Percentiles rank a stretch among this genome's conserved stretches.
Evolutionary conservation across 2,797 vertebrate species (phyloP).

Genomic region (Moxostoma hubbsi): DNA sequence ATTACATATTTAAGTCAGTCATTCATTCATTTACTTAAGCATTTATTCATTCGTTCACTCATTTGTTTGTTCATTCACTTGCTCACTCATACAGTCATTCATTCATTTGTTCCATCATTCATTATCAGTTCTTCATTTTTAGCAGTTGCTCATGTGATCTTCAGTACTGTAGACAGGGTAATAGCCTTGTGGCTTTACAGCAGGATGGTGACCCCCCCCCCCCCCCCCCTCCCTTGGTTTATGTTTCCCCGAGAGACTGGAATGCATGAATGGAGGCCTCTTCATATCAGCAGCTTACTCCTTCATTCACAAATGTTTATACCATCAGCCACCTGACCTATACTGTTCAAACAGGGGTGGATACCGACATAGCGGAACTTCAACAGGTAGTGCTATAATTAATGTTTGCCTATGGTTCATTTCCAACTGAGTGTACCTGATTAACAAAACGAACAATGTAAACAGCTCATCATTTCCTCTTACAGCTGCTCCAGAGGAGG

Average conservation of each 20-base stretch:
- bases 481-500: constrained; percentile 20
- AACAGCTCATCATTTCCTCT: constrained; percentile 45
- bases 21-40: neutral
- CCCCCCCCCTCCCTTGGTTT: constrained; percentile 59
- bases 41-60: neutral
- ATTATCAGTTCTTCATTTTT: constrained; percentile 33
- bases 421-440: constrained; percentile 57
- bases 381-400: constrained; percentile 58
- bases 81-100: constrained; percentile 13
- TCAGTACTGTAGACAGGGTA: constrained; percentile 36
- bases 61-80: neutral
- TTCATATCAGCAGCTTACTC: constrained; percentile 61
- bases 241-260: constrained; percentile 69
- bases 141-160: constrained; percentile 3
- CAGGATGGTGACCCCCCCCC: constrained; percentile 51
- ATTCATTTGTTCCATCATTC: neutral
- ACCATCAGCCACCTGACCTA: constrained; percentile 71
- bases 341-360: constrained; percentile 68
- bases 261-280: constrained; percentile 77
- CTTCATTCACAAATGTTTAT: constrained; percentile 81
- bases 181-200: constrained; percentile 46
- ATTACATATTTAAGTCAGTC: neutral
- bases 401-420: constrained; percentile 61
- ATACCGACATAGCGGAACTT: constrained; percentile 58
- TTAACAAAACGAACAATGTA: constrained; percentile 52